These are phyloP conservation scores for Phalloptychus januarius DNA, from an alignment of 2,797 vertebrate species.

Conservation along the genomic window DNA sequence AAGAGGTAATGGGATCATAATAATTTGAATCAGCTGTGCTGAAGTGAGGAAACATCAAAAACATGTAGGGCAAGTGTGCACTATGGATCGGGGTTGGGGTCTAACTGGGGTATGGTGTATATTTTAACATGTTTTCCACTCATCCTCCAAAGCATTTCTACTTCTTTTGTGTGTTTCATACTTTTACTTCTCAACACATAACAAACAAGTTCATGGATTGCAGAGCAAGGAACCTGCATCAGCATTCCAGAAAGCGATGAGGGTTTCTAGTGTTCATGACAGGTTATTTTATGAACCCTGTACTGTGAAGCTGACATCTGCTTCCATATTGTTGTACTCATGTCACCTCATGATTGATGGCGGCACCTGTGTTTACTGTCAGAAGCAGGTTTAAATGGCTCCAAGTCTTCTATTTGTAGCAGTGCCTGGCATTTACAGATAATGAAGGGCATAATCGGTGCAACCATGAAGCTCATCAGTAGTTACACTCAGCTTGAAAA, in stretches of 20 bases:
- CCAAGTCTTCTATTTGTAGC: slow-evolving; percentile 37
- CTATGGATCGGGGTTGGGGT: too few relatives aligned
- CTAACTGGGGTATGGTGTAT: background rate
- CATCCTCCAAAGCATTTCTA: slow-evolving; percentile 25
- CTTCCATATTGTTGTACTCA: slow-evolving; percentile 26
- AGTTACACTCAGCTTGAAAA: slow-evolving; percentile 39
- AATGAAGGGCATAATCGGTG: slow-evolving; percentile 51
- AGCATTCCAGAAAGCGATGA: slow-evolving; percentile 5
- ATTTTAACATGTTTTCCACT: background rate
- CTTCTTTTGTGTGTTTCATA: slow-evolving; percentile 33
- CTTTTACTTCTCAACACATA: slow-evolving; percentile 35
- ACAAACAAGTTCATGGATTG: background rate
- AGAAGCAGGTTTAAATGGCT: slow-evolving; percentile 42
- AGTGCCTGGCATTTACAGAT: slow-evolving; percentile 58
- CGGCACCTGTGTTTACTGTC: slow-evolving; percentile 48
- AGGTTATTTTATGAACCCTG: slow-evolving; percentile 34
- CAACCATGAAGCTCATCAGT: slow-evolving; percentile 53
- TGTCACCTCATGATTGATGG: slow-evolving; percentile 29
- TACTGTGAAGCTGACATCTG: slow-evolving; percentile 38
- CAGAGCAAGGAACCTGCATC: slow-evolving; percentile 15
- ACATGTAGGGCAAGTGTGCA: too few relatives aligned
- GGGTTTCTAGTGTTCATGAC: slow-evolving; percentile 33
- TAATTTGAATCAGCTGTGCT: too few relatives aligned
- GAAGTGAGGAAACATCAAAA: too few relatives aligned
- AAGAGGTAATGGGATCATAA: too few relatives aligned